phyloP scores from a whole-genome alignment of 2,888 invertebrate species.

The Nemapogon koenigi region DNA sequence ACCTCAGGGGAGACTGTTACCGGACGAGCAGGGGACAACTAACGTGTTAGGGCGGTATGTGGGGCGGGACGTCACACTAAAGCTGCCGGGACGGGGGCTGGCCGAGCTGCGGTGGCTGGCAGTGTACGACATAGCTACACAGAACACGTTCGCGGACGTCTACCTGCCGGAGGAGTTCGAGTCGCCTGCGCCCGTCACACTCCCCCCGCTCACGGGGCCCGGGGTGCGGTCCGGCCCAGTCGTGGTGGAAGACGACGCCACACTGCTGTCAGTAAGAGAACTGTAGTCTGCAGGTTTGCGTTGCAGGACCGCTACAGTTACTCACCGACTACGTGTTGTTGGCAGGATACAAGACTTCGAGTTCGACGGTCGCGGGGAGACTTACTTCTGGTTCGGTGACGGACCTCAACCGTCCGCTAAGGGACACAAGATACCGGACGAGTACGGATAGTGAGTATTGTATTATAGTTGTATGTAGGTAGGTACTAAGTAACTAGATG shows the following conservation, averaged over 20 bases:
- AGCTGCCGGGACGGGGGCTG: conserved; percentile 84
- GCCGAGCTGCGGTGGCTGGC: conserved; percentile 90
- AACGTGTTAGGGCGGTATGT: conserved; percentile 86
- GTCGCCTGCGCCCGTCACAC: conserved; percentile 75
- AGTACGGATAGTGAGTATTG: conserved; percentile 86
- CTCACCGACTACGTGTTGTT: no score
- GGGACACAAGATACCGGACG: conserved; percentile 85
- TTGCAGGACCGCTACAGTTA: background rate
- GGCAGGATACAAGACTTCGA: conserved; percentile 75
- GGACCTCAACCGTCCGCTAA: conserved; percentile 86
- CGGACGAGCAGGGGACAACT: conserved; percentile 87
- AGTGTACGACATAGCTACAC: conserved; percentile 84
- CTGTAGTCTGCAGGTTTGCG: background rate
- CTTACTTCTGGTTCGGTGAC: conserved; percentile 88
- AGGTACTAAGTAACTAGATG: background rate
- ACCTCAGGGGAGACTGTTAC: conserved; percentile 90
- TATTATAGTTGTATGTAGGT: conserved; percentile 23
- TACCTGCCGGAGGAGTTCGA: conserved; percentile 91
- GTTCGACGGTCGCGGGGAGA: conserved; percentile 79
- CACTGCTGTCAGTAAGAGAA: conserved; percentile 54
- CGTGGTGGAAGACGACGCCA: conserved; percentile 81
- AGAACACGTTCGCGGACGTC: conserved; percentile 90
- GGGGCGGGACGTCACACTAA: conserved; percentile 82
- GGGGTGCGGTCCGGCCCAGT: conserved; percentile 75
- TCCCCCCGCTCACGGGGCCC: conserved; percentile 34